Evolutionary conservation across 1,140 invertebrate species (phyloP), one percentile per base, ranked within the genome.

Genomic region (Semibalanus balanoides): DNA sequence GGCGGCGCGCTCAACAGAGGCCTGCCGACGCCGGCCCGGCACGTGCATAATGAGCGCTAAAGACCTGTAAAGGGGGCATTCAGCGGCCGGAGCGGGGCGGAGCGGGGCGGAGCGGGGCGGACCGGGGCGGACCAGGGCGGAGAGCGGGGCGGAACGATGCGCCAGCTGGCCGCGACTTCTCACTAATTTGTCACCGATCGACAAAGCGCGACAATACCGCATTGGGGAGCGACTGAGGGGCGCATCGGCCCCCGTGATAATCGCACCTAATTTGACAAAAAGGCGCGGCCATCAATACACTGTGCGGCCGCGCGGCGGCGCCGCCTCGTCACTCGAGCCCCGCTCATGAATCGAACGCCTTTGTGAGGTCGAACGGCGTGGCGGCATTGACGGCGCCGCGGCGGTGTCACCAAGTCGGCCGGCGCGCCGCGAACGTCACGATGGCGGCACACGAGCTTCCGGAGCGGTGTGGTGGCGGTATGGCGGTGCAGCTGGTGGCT

Each of bases 261-360:
- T 64, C 51, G 51, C 51, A 64, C 51, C 51, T 64, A 64, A 64
- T 64, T 64, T 64, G 51, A 64, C 51, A 64, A 64, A 64, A 64
- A 64, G 51, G 51, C 51, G 11, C 11, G 22, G 51, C 51, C 51
- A 64, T 64, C 51, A 64, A 64, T 64, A 25, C 11, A 64, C 51
- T 64, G 51, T 14, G 51, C 51, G 51, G 51, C 51, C 14, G 14
- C 7, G 11, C 51, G 51, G 51, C 51, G 51, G 11, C 22, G 14
- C 51, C 51, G 51, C 51, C 51, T 19, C 51, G 51, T 64, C 51
- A 64, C 51, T 64, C 51, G 51, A 64, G 14, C 11, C 1, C 14
- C 51, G 51, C 51, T 64, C 51, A 64, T 64, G 51, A 64, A 64
- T 64, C 51, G 51, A 25, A 25, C 51, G 51, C 11, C 51, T 64